phyloP scores from a whole-genome alignment of 2,888 invertebrate species.

The Resseliella maxima region DNA sequence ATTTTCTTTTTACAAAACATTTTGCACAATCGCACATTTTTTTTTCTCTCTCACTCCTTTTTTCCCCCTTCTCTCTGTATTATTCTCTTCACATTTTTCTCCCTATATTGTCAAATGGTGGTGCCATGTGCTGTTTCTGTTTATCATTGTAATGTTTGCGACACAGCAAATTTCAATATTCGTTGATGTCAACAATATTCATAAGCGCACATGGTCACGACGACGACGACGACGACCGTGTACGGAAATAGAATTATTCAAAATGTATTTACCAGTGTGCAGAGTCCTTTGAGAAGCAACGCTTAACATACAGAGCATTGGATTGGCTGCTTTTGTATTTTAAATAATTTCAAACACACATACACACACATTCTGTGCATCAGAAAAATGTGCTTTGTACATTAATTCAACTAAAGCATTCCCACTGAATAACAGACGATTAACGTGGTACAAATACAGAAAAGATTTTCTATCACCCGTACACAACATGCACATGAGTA shows the following conservation, averaged over 20 bases:
- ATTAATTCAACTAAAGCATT: conserved; percentile 2
- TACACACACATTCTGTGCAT: neutral
- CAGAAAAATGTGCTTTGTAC: conserved; percentile 23
- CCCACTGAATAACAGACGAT: neutral
- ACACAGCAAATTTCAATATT: neutral
- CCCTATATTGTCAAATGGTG: too few species aligned
- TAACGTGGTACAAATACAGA: neutral
- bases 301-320: neutral
- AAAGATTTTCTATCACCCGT: neutral
- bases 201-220: conserved; percentile 4
- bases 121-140: neutral
- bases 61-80: neutral
- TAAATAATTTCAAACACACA: conserved; percentile 6
- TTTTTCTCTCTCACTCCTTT: neutral
- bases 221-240: too few species aligned
- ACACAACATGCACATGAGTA: neutral
- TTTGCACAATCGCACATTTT: neutral
- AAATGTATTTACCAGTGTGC: conserved; percentile 8
- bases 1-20: neutral
- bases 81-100: neutral
- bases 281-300: neutral
- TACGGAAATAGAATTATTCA: conserved; percentile 6
- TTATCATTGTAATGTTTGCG: neutral
- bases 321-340: conserved; percentile 26
- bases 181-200: neutral